Percentiles rank a stretch among this genome's conserved stretches.
Evolutionary conservation across 2,888 invertebrate genomes (phyloP).

Genomic region (Chrysopilus asiliformis): DNA sequence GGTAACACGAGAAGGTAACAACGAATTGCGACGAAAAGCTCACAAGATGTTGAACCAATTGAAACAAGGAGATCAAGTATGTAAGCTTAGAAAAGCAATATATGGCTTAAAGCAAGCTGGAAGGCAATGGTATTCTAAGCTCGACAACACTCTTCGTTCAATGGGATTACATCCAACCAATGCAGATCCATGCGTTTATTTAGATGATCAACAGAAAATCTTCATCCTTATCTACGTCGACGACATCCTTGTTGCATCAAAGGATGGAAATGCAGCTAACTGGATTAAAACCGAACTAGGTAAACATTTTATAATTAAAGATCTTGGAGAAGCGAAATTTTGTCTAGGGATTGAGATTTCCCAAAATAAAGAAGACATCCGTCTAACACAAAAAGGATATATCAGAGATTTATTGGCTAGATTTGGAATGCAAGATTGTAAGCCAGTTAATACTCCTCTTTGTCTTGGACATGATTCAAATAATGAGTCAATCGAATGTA

Average conservation of each 20-base stretch:
- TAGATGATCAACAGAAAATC: constrained; percentile 2
- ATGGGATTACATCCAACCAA: constrained; percentile 12
- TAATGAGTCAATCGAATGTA: too few species aligned
- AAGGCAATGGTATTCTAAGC: constrained; percentile 16
- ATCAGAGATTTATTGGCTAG: constrained; percentile 13
- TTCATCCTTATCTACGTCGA: too few species aligned
- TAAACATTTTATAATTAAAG: constrained; percentile 12
- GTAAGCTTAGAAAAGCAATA: constrained; percentile 14
- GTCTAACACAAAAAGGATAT: constrained; percentile 13
- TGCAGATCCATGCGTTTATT: constrained; percentile 15
- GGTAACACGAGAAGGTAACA: not conserved
- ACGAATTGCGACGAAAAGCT: not conserved
- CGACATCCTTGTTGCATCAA: too few species aligned
- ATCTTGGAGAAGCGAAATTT: constrained; percentile 11
- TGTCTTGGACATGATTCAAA: constrained; percentile 5
- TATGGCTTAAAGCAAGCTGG: constrained; percentile 17
- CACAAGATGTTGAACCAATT: not conserved
- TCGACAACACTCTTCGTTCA: too few species aligned
- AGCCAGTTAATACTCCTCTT: constrained; percentile 12
- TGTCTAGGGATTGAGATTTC: too few species aligned
- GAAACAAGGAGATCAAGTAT: constrained; percentile 13
- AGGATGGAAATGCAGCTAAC: too few species aligned
- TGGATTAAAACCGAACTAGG: not conserved
- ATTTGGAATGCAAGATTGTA: constrained; percentile 15
- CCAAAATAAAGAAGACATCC: constrained; percentile 6